Evolutionary conservation across 1,140 invertebrate genomes (phyloP).

Genomic region (Aphidius ervi): DNA sequence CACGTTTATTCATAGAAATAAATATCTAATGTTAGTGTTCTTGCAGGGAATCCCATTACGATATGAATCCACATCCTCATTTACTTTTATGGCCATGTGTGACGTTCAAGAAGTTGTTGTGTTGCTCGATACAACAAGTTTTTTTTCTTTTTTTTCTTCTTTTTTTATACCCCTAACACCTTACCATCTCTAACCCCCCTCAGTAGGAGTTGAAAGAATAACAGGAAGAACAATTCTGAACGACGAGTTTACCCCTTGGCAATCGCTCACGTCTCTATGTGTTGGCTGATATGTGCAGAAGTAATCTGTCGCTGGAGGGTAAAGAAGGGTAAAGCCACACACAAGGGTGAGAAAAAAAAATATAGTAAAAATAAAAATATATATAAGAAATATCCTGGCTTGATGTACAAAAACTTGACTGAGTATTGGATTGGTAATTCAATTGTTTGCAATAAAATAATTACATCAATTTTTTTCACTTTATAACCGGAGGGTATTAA

Average conservation of each 20-base stretch:
- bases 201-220: conserved; percentile 1
- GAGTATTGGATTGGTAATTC: conserved; percentile 17
- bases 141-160: too few species aligned
- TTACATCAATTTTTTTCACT: conserved; percentile 9
- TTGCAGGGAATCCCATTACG: conserved; percentile 7
- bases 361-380: conserved; percentile 1
- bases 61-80: conserved; percentile 21
- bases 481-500: not conserved
- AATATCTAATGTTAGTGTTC: conserved; percentile 13
- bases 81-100: conserved; percentile 17
- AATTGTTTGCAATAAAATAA: conserved; percentile 24
- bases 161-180: too few species aligned
- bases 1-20: conserved; percentile 8
- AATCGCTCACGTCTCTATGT: conserved; percentile 24
- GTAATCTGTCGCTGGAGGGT: conserved; percentile 28
- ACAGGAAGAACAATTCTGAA: conserved; percentile 9
- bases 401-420: conserved; percentile 8
- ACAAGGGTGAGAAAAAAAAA: not conserved
- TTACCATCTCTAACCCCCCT: too few species aligned
- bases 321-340: conserved; percentile 2
- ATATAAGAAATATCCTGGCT: conserved; percentile 11
- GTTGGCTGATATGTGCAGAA: conserved; percentile 22
- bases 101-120: conserved; percentile 20
- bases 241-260: conserved; percentile 9
- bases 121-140: conserved; percentile 17